Evolutionary conservation across 2,888 invertebrate genomes (phyloP).

Genomic region (Hirtodrosophila confusa): DNA sequence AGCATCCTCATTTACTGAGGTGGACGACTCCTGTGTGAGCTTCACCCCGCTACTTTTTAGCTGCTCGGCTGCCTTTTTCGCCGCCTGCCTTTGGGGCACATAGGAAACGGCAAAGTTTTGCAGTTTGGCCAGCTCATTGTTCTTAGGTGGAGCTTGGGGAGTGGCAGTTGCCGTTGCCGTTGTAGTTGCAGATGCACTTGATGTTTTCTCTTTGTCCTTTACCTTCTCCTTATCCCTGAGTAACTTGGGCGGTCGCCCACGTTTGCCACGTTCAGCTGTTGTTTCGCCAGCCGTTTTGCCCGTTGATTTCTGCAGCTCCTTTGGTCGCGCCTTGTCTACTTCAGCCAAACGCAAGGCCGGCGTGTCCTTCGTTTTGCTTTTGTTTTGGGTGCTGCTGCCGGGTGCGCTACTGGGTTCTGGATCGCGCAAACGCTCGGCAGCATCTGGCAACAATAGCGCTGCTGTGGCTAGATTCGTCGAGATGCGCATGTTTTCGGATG

Average conservation of each 20-base stretch:
- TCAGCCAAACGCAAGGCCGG: slow-evolving; percentile 14
- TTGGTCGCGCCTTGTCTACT: slow-evolving; percentile 64
- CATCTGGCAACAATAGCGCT: slow-evolving; percentile 47
- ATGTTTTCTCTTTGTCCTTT: slow-evolving; percentile 24
- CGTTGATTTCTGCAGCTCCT: slow-evolving; percentile 65
- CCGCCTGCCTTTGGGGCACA: slow-evolving; percentile 95
- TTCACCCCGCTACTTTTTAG: slow-evolving; percentile 92
- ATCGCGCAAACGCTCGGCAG: slow-evolving; percentile 54
- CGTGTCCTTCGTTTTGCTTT: slow-evolving; percentile 37
- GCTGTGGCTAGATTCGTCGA: slow-evolving; percentile 85
- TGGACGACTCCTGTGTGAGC: slow-evolving; percentile 45
- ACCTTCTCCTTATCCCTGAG: slow-evolving; percentile 62
- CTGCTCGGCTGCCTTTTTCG: slow-evolving; percentile 95
- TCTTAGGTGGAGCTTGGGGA: slow-evolving; percentile 73
- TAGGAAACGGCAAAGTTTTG: slow-evolving; percentile 89
- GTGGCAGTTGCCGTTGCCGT: slow-evolving; percentile 5
- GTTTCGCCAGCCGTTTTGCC: slow-evolving; percentile 53
- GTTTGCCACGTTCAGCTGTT: slow-evolving; percentile 80
- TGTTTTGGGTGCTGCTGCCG: slow-evolving; percentile 83
- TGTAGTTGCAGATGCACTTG: slow-evolving; percentile 2
- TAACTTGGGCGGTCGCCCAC: slow-evolving; percentile 82
- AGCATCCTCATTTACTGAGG: slow-evolving; percentile 22
- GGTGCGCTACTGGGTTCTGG: slow-evolving; percentile 38
- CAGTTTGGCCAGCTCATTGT: slow-evolving; percentile 66
- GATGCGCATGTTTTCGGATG: slow-evolving; percentile 92